A percentile compares a stretch with the other conserved stretches of the same genome.
Evolutionary conservation across 2,888 invertebrate genomes (phyloP).

Genomic region (Gasteruption jaculator): DNA sequence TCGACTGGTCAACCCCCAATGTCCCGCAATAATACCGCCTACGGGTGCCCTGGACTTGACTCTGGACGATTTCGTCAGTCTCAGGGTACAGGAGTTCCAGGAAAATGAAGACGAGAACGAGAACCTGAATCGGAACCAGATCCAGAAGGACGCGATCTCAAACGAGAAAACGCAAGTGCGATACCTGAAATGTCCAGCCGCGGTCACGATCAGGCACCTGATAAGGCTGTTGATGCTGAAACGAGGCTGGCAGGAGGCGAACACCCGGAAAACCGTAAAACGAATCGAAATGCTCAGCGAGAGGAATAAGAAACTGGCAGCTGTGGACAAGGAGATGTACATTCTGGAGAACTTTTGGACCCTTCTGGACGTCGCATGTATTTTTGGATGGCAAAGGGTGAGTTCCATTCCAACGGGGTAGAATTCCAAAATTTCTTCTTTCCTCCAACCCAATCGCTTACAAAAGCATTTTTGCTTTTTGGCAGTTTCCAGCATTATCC

Average conservation of each 20-base stretch:
- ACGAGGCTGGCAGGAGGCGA: conserved; percentile 40
- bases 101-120: conserved; percentile 3
- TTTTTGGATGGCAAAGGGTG: conserved; percentile 90
- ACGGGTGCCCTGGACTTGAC: conserved; percentile 38
- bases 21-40: conserved; percentile 30
- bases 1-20: conserved; percentile 39
- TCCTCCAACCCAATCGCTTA: too few species aligned
- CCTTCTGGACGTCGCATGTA: conserved; percentile 90
- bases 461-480: too few species aligned
- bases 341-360: conserved; percentile 53
- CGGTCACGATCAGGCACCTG: conserved; percentile 80
- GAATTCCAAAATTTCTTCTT: too few species aligned
- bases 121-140: conserved; percentile 9
- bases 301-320: too few species aligned
- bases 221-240: conserved; percentile 75
- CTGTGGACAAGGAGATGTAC: conserved; percentile 21
- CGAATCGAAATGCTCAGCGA: conserved; percentile 40
- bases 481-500: too few species aligned
- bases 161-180: conserved; percentile 37
- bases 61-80: conserved; percentile 40
- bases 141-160: conserved; percentile 10
- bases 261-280: conserved; percentile 20
- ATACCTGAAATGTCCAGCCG: conserved; percentile 87
- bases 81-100: conserved; percentile 36
- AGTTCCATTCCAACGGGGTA: too few species aligned